These are phyloP conservation scores for Pentamera pediparva DNA, from an alignment of 53 echinoderm and acorn worm genomes.

Conservation along the genomic window DNA sequence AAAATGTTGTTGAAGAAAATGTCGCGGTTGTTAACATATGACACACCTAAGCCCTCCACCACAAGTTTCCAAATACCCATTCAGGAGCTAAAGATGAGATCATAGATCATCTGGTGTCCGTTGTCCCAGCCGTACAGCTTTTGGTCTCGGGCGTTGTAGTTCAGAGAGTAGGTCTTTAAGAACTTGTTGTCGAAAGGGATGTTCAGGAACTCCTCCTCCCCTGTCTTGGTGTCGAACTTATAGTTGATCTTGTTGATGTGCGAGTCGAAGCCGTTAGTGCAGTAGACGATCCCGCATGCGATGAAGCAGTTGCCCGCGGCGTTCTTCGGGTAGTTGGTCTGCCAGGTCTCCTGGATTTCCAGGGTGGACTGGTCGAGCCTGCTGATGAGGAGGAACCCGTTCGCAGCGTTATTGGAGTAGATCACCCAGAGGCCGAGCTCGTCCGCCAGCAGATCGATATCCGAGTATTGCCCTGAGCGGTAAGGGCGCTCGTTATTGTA, in stretches of 20 bases:
- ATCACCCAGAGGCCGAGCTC: conserved; percentile 58
- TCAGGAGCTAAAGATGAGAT: conserved; percentile 49
- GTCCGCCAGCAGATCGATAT: conserved; percentile 50
- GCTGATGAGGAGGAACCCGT: conserved; percentile 36
- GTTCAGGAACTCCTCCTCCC: conserved; percentile 31
- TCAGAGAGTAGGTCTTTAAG: conserved; percentile 51
- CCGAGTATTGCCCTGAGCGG: background rate
- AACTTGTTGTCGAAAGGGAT: conserved; percentile 67
- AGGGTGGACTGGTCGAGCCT: conserved; percentile 53
- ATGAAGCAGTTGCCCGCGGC: conserved; percentile 65
- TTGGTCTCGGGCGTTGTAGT: conserved; percentile 70
- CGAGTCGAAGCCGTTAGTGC: conserved; percentile 35
- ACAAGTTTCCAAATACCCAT: no score
- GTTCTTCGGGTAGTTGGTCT: conserved; percentile 51
- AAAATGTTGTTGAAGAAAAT: no score
- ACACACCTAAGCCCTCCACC: no score
- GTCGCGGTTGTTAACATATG: no score
- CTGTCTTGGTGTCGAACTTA: conserved; percentile 41
- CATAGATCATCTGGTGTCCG: conserved; percentile 69
- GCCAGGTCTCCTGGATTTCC: conserved; percentile 34
- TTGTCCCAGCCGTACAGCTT: conserved; percentile 74
- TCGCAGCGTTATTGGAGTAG: conserved; percentile 30
- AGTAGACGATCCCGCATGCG: conserved; percentile 53
- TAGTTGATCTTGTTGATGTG: conserved; percentile 37
- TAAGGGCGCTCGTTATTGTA: conserved; percentile 12